phyloP scores from a whole-genome alignment of 2,888 invertebrate genomes.

The Leptopilina drosophilae region DNA sequence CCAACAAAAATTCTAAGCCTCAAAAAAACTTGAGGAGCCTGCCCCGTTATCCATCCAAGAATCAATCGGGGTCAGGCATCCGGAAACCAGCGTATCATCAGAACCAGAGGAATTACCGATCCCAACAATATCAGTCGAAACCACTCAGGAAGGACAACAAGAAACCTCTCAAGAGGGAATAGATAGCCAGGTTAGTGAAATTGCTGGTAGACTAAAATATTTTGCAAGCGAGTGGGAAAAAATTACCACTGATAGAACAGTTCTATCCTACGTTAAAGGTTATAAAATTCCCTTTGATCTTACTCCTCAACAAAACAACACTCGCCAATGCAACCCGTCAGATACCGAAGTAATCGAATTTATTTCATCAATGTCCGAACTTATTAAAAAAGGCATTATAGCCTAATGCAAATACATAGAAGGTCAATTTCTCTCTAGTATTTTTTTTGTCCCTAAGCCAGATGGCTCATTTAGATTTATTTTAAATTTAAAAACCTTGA shows the following conservation, averaged over 20 bases:
- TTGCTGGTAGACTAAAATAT: constrained; percentile 10
- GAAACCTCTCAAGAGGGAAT: background rate
- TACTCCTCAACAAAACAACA: background rate
- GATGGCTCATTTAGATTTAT: constrained; percentile 42
- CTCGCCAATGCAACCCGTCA: background rate
- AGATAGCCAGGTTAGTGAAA: background rate
- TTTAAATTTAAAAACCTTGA: constrained; percentile 12
- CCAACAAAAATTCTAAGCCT: constrained; percentile 1
- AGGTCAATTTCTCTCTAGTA: constrained; percentile 40
- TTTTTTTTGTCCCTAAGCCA: constrained; percentile 43
- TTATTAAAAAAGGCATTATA: constrained; percentile 36
- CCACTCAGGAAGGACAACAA: background rate
- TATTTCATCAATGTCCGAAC: background rate
- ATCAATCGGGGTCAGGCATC: constrained; percentile 28
- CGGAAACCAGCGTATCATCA: background rate
- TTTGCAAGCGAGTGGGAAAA: constrained; percentile 1
- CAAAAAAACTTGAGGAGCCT: constrained; percentile 48
- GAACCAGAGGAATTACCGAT: background rate
- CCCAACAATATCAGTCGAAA: background rate
- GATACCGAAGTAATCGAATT: constrained; percentile 2
- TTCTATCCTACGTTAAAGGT: constrained; percentile 28
- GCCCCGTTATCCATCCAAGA: constrained; percentile 35
- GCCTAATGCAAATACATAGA: background rate
- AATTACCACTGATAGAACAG: constrained; percentile 18
- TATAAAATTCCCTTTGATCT: constrained; percentile 31